A percentile compares a stretch with the other conserved stretches of the same genome.
These are phyloP conservation scores for Stomatorhinus ivindoensis DNA, from an alignment of 2,113 vertebrate genomes.

Conservation along the genomic window DNA sequence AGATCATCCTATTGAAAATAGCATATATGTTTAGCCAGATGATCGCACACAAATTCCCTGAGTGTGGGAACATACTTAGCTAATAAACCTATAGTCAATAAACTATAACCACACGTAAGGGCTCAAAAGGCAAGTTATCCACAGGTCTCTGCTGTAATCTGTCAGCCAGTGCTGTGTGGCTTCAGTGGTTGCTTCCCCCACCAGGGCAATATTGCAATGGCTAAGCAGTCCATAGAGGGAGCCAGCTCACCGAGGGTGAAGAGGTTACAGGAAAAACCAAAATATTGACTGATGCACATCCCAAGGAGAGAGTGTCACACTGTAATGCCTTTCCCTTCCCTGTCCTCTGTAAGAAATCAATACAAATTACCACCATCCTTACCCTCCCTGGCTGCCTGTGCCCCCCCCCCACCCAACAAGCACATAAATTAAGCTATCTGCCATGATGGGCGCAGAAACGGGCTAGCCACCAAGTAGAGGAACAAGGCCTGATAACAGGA, in stretches of 20 bases:
- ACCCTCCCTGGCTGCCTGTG: neutral
- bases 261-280: constrained; percentile 28
- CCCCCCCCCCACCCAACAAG: constrained; percentile 23
- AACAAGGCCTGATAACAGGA: neutral
- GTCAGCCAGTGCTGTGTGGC: neutral
- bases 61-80: neutral
- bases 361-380: constrained; percentile 35
- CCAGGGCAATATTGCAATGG: neutral
- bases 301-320: constrained; percentile 32
- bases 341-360: constrained; percentile 37
- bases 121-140: neutral
- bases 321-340: constrained; percentile 33
- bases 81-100: neutral
- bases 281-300: constrained; percentile 37
- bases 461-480: constrained; percentile 28
- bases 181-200: neutral
- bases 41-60: neutral
- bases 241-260: constrained; percentile 28
- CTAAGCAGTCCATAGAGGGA: neutral
- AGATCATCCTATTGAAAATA: neutral
- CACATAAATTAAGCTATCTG: constrained; percentile 39
- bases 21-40: neutral
- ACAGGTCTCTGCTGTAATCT: neutral
- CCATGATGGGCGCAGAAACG: constrained; percentile 20
- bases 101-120: neutral